Evolutionary conservation across 2,113 vertebrate species (phyloP).

Genomic region (Entomyzon cyanotis): DNA sequence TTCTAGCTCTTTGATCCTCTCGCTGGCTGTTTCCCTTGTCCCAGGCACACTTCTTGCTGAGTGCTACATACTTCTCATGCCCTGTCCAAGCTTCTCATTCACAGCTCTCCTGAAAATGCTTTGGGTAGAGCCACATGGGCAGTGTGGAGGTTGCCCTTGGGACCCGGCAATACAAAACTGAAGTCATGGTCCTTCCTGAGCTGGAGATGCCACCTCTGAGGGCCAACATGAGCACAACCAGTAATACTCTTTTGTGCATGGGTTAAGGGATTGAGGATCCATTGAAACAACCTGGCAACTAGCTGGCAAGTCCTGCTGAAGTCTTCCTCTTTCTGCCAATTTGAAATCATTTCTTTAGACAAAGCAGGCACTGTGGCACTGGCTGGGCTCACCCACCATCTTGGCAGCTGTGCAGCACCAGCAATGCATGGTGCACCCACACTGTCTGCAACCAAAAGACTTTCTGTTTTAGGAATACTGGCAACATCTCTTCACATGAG

Average conservation of each 20-base stretch:
- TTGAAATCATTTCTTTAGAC: background rate
- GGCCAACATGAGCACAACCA: background rate
- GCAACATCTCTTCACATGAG: background rate
- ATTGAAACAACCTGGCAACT: background rate
- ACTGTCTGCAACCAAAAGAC: background rate
- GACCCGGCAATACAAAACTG: background rate
- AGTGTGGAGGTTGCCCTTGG: background rate
- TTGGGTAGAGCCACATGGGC: background rate
- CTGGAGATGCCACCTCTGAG: background rate
- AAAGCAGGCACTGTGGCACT: background rate
- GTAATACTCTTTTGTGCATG: accelerated
- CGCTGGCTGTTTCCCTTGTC: background rate
- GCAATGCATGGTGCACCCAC: accelerated
- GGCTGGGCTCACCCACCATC: accelerated
- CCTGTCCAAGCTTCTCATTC: background rate
- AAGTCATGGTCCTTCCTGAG: accelerated
- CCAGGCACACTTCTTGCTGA: background rate
- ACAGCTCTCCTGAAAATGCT: background rate
- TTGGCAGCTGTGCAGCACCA: background rate
- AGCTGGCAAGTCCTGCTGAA: background rate
- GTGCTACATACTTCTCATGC: background rate
- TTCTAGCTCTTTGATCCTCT: background rate
- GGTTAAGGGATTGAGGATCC: accelerated
- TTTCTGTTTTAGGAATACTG: background rate
- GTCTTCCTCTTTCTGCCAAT: background rate